These are phyloP conservation scores for Cremastinae sp. DNA, from an alignment of 2,888 invertebrate genomes.

Conservation along the genomic window DNA sequence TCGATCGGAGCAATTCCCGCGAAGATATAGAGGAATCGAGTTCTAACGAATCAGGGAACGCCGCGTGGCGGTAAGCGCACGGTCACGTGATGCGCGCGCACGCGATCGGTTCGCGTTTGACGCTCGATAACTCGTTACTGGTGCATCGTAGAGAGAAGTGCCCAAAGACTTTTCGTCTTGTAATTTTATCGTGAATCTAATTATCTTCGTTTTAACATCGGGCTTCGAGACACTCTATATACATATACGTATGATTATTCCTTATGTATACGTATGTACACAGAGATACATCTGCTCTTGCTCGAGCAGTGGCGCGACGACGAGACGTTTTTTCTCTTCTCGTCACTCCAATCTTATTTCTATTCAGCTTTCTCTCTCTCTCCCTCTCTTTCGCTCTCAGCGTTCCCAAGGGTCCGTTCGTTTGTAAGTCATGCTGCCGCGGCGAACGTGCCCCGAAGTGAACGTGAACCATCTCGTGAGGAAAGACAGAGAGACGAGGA, in stretches of 20 bases:
- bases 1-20: no score
- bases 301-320: conserved; percentile 55
- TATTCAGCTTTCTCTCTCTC: conserved; percentile 3
- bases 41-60: no score
- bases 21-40: no score
- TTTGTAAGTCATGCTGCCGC: conserved; percentile 54
- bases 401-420: conserved; percentile 57
- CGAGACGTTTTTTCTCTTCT: conserved; percentile 48
- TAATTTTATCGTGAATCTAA: no score
- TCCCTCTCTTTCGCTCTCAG: conserved; percentile 23
- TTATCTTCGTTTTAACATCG: no score
- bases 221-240: no score
- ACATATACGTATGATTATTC: conserved; percentile 19
- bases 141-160: no score
- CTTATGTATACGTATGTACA: conserved; percentile 36
- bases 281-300: conserved; percentile 65
- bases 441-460: conserved; percentile 52
- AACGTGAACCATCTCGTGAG: conserved; percentile 28
- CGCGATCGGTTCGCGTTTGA: no score
- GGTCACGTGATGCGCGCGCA: no score
- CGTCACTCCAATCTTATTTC: conserved; percentile 26
- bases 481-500: conserved; percentile 22
- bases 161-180: no score
- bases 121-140: no score
- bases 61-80: no score